Evolutionary conservation across 2,113 vertebrate genomes (phyloP).

Genomic region (Pycnonotus jocosus): DNA sequence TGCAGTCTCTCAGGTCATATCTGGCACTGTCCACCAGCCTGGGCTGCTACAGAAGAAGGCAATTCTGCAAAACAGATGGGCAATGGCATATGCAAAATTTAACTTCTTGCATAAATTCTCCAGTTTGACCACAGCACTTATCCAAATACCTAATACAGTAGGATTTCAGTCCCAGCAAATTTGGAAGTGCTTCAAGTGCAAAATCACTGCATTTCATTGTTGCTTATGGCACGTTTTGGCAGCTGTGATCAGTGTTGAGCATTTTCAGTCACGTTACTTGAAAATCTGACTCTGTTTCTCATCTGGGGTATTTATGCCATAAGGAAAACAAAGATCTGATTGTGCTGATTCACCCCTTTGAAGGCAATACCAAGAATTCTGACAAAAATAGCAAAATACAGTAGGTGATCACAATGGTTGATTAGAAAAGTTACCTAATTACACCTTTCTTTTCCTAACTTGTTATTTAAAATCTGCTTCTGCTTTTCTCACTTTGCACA

Average conservation of each 20-base stretch:
- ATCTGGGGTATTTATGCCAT: neutral
- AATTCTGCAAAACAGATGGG: neutral
- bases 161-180: neutral
- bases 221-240: neutral
- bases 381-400: neutral
- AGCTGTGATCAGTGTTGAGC: neutral
- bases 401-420: neutral
- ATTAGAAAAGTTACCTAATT: neutral
- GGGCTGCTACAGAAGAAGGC: neutral
- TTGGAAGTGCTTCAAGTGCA: neutral
- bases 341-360: neutral
- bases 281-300: neutral
- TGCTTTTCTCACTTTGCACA: neutral
- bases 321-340: neutral
- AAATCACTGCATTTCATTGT: neutral
- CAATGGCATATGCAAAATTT: neutral
- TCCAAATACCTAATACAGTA: neutral
- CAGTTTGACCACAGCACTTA: neutral
- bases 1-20: neutral
- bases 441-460: neutral
- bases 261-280: neutral
- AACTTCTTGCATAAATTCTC: neutral
- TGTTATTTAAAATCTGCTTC: neutral
- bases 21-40: neutral
- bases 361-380: neutral